Evolutionary conservation across 1,140 invertebrate species (phyloP), one percentile per base, ranked within the genome.

Genomic region (Palaemon carinicauda): DNA sequence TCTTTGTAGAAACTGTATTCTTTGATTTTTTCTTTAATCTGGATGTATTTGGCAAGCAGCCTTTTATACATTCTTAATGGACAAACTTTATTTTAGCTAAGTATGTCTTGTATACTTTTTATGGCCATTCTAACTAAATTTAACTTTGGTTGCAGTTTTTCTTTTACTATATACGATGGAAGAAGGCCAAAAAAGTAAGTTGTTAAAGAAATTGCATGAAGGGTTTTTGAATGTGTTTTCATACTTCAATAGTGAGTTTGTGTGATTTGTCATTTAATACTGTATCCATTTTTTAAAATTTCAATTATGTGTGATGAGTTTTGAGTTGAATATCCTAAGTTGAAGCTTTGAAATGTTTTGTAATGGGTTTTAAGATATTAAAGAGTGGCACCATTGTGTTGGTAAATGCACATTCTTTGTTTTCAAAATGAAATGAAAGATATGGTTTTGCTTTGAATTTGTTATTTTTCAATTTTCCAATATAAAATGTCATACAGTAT

Each of bases 121-220:
- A 41, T 41, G 41, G 41, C 41, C 41, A 41, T 41, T 41, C 41
- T 41, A 41, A 41, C 51, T 71, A n/a, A 53, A 71, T 86, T 75
- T 29, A 80, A 79, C 85, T 87, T 79, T 85, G 82, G 78, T 87
- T 87, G 2, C 85, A 87, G 85, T 87, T 87, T 87, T 87, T 87
- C 79, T 87, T 87, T 87, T 87, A 60, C 85, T 87, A 87, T 87
- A 87, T 87, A 65, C 85, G 85, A 27, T 87, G 85, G 85, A 87
- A 87, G 85, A 87, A 82, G 60, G 85, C 85, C n/a, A 87, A 87
- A 71, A 87, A 87, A 87, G 85, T 87, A 87, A 87, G 85, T 87
- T 24, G 15, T 3, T 15, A 69, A 14, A 69, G 73, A 33, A 54
- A 27, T 27, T 84, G 82, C 79, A n/a, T 86, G 51, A 69, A 19